A percentile compares a stretch with the other conserved stretches of the same genome.
These are phyloP conservation scores for Xanthostigma xanthostigma DNA, from an alignment of 2,888 invertebrate genomes.

Conservation along the genomic window DNA sequence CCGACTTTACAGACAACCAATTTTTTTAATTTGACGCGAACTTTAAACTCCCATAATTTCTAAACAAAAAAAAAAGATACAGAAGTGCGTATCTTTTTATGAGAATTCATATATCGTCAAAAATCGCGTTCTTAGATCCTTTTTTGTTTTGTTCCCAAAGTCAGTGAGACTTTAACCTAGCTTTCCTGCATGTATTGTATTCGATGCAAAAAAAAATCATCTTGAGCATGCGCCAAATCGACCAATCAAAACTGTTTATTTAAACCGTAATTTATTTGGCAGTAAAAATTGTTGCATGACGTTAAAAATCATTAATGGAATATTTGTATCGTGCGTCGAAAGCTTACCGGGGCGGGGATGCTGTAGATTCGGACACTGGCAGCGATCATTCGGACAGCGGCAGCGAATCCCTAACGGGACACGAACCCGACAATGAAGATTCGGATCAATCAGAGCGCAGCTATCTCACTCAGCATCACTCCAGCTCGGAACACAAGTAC, in stretches of 20 bases:
- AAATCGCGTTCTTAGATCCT: too few species aligned
- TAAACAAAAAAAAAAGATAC: too few species aligned
- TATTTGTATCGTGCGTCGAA: slow-evolving; percentile 27
- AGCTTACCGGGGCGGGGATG: slow-evolving; percentile 52
- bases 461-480: slow-evolving; percentile 45
- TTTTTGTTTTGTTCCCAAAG: too few species aligned
- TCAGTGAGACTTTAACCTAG: too few species aligned
- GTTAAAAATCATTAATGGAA: neutral
- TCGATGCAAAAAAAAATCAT: too few species aligned
- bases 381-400: slow-evolving; percentile 67
- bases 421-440: slow-evolving; percentile 63
- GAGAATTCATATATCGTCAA: too few species aligned
- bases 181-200: too few species aligned
- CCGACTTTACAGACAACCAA: too few species aligned
- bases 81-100: too few species aligned
- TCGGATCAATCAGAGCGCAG: slow-evolving; percentile 56
- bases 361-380: slow-evolving; percentile 56
- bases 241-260: slow-evolving; percentile 2
- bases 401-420: slow-evolving; percentile 49
- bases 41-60: too few species aligned
- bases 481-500: slow-evolving; percentile 9
- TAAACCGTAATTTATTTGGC: slow-evolving; percentile 1
- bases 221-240: too few species aligned
- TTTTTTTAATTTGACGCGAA: too few species aligned
- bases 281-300: neutral